Conservation (phyloP, 2,888 invertebrate species). For the Nysson spinosus region DNA sequence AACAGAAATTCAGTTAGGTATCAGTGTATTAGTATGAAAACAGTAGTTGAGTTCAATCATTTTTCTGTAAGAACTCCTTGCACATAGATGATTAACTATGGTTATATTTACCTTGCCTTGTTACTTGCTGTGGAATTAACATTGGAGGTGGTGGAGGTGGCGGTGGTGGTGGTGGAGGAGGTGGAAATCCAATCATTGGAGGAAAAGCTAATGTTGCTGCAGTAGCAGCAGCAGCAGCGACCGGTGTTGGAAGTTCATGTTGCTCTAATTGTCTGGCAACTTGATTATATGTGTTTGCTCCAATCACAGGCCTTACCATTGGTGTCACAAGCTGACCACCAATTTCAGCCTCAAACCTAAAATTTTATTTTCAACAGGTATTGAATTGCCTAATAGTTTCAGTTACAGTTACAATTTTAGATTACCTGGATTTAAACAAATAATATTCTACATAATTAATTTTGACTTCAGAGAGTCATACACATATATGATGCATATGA, state of each 20-base stretch:
- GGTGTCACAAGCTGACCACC: conserved; percentile 81
- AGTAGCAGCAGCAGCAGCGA: conserved; percentile 71
- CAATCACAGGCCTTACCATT: conserved; percentile 83
- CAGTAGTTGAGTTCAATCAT: too few relatives aligned
- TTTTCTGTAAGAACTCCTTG: too few relatives aligned
- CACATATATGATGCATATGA: too few relatives aligned
- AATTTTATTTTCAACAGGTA: conserved; percentile 46
- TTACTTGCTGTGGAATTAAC: conserved; percentile 85
- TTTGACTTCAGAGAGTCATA: too few relatives aligned
- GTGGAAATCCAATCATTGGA: conserved; percentile 80
- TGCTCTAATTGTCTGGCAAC: conserved; percentile 83
- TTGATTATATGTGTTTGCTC: conserved; percentile 85
- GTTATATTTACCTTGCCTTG: conserved; percentile 72
- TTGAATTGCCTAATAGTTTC: neutral
- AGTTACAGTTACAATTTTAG: neutral
- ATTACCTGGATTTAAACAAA: conserved; percentile 15
- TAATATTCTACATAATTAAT: conserved; percentile 18
- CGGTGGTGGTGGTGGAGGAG: conserved; percentile 84
- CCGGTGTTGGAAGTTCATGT: conserved; percentile 78
- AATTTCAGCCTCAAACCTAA: conserved; percentile 94
- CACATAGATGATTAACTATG: neutral
- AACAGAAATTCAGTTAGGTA: neutral
- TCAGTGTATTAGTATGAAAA: too few relatives aligned
- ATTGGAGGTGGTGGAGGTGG: conserved; percentile 84
- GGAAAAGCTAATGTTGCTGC: conserved; percentile 77